Percentiles rank a stretch among this genome's conserved stretches.
These are phyloP conservation scores for Leucophenga varia DNA, from an alignment of 1,140 invertebrate genomes.

Conservation along the genomic window DNA sequence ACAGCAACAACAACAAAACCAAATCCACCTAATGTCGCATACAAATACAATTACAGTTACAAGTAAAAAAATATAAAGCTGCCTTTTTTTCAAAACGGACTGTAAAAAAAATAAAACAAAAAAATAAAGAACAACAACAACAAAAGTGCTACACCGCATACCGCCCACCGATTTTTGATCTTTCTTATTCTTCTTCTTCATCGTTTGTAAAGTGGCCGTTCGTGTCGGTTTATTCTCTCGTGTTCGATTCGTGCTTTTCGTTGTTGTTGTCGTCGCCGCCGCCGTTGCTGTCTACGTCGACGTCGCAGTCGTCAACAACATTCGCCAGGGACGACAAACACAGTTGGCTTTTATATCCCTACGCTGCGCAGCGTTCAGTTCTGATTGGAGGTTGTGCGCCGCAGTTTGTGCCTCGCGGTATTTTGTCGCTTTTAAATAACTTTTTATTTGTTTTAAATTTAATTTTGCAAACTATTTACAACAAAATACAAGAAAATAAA, in stretches of 20 bases:
- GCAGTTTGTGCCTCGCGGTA: constrained; percentile 38
- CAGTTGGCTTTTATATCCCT: constrained; percentile 42
- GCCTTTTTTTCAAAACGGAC: no score
- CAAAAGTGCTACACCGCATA: no score
- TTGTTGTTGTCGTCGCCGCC: constrained; percentile 2
- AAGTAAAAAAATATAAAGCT: no score
- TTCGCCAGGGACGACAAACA: constrained; percentile 45
- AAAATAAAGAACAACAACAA: no score
- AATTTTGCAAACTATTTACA: constrained; percentile 17
- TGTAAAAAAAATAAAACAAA: no score
- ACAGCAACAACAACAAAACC: no score
- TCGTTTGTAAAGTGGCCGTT: no score
- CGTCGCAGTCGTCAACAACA: constrained; percentile 14
- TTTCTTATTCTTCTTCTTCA: no score
- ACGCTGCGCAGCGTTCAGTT: constrained; percentile 40
- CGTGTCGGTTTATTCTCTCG: constrained; percentile 3
- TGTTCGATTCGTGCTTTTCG: constrained; percentile 12
- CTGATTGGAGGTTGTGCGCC: constrained; percentile 51
- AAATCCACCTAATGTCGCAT: no score
- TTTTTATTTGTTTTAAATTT: constrained; percentile 22
- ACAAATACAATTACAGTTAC: no score
- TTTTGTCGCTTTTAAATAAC: constrained; percentile 38
- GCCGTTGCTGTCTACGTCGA: constrained; percentile 7
- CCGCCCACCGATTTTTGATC: no score
- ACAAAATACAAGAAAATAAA: constrained; percentile 7